phyloP scores from a whole-genome alignment of 2,888 invertebrate species.

The Tryphoninae sp. region DNA sequence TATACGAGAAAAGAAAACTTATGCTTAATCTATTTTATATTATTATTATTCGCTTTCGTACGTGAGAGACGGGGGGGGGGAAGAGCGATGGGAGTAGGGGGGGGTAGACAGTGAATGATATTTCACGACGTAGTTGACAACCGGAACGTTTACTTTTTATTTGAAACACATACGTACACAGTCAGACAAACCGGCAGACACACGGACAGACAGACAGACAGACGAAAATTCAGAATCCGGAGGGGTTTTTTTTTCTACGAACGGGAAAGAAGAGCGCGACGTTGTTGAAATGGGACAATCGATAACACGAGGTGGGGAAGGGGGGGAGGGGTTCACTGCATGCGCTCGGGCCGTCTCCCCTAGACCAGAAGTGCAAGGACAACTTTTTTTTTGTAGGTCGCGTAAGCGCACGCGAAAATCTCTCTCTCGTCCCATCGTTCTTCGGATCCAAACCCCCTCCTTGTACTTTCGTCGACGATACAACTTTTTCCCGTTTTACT shows the following conservation, averaged over 20 bases:
- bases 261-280: conserved; percentile 19
- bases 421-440: not conserved
- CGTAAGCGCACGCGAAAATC: not conserved
- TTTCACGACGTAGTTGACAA: conserved; percentile 3
- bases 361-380: conserved; percentile 55
- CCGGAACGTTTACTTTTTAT: conserved; percentile 39
- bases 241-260: not conserved
- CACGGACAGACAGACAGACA: not conserved
- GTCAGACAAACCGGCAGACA: not conserved
- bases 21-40: no score
- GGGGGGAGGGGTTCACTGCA: not conserved
- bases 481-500: no score
- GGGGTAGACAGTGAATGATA: not conserved
- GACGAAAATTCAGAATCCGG: not conserved
- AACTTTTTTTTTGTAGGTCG: conserved; percentile 63
- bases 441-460: not conserved
- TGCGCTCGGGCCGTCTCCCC: not conserved
- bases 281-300: conserved; percentile 69
- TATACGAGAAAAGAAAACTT: no score
- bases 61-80: not conserved
- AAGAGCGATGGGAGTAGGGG: no score
- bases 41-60: no score
- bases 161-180: conserved; percentile 11
- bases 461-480: no score
- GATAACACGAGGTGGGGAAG: conserved; percentile 57